Base-by-base conservation (phyloP, 37 sponge, comb jelly and placozoan species). In the Cladorhizidae sp. region DNA sequence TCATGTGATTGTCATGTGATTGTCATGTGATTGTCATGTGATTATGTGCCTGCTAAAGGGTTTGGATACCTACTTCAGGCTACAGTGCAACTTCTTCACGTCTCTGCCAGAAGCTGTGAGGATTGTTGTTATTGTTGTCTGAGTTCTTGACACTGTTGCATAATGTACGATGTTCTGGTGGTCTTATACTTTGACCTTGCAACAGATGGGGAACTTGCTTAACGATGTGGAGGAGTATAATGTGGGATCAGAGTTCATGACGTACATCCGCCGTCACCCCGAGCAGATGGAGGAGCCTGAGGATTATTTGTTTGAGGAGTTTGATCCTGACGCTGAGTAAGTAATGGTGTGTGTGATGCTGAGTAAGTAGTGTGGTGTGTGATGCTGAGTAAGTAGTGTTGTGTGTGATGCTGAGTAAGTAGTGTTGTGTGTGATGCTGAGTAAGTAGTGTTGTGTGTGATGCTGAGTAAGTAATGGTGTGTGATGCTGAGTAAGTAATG, bases 271-370 rank as follows among this genome's bases (percentile, higher is more conserved):
- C 1, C 52, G 40, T 0, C 81, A 80, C 49, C 81, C 82, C 6
- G 61, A 75, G 49, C 39, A 41, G 40, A 73, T 49, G 0, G 85
- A 72, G 7, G 85, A 90, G 56, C 85, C 81, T 0, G 70, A 83
- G 36, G 90, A 90, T 58, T 90, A 74, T 31, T 69, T 70, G 54
- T 90, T 90, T 80, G 82, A 90, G 58, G 90, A 90, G 45, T 76
- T 81, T 57, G 84, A 89, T 64, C 85, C 85, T 29, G 85, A 85
- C 35, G 79, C 52, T 41, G 87, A 80, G 76, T 74, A 67, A 56
- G 75, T 64, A 45, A 45, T 45, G 49, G 49, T 9, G 5, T 45
- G 49, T 12, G 5, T 45, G 49, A 45, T 45, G 49, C n/a, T n/a
- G n/a, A n/a, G n/a, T 9, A 45, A 45, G 49, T 45, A 45, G 9